Evolutionary conservation across 1,140 invertebrate species (phyloP).

Genomic region (Homarus americanus): DNA sequence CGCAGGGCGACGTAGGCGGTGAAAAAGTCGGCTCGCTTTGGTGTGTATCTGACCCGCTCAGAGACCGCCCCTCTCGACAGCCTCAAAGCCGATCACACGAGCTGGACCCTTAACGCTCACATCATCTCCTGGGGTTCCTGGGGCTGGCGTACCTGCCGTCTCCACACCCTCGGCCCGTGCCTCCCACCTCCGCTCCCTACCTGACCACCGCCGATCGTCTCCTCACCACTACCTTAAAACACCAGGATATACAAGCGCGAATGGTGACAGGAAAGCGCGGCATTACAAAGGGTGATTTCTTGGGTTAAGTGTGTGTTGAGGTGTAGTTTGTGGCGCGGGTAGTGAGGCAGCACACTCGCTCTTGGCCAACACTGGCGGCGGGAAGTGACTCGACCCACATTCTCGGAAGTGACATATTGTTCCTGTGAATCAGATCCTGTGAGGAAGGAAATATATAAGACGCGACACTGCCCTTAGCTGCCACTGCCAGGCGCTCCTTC

Average conservation of each 20-base stretch:
- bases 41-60: conserved; percentile 35
- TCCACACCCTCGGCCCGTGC: background rate
- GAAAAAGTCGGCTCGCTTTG: conserved; percentile 65
- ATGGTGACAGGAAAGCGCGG: background rate
- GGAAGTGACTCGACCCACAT: conserved; percentile 17
- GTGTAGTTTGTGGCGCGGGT: background rate
- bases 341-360: background rate
- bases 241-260: background rate
- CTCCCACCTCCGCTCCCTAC: background rate
- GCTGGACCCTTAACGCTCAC: conserved; percentile 46
- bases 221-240: background rate
- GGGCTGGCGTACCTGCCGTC: background rate
- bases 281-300: background rate
- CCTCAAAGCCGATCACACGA: conserved; percentile 48
- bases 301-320: background rate
- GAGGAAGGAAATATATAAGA: conserved; percentile 12
- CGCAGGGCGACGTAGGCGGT: background rate
- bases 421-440: conserved; percentile 36
- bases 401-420: conserved; percentile 34
- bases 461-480: background rate
- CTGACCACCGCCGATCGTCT: background rate
- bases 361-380: background rate
- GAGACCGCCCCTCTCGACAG: conserved; percentile 21
- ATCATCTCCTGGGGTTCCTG: conserved; percentile 48
- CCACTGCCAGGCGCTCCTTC: background rate